These are phyloP conservation scores for Clistopyga incitator DNA, from an alignment of 2,888 invertebrate species.

Conservation along the genomic window DNA sequence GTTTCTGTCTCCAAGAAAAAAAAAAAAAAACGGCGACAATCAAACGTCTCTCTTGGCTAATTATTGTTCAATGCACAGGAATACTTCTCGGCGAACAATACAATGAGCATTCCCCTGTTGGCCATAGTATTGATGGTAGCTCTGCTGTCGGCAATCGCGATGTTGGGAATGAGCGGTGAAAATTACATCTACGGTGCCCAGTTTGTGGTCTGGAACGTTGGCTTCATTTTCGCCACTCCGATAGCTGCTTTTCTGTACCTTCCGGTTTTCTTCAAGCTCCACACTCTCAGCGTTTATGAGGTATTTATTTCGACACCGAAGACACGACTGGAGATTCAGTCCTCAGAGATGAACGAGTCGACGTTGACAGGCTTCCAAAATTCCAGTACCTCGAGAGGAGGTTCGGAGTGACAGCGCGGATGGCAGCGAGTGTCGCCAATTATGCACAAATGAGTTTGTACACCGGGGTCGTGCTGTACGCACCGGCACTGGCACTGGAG, in stretches of 20 bases:
- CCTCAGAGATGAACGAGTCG: too few species aligned
- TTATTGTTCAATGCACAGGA: constrained; percentile 85
- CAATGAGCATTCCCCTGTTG: constrained; percentile 92
- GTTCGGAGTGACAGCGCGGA: constrained; percentile 86
- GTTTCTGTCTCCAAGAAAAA: too few species aligned
- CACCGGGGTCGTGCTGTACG: constrained; percentile 87
- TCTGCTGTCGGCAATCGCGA: constrained; percentile 95
- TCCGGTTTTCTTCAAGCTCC: constrained; percentile 93
- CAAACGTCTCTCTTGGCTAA: constrained; percentile 20
- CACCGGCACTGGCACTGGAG: constrained; percentile 87
- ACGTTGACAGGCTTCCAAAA: neutral
- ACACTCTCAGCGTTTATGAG: constrained; percentile 94
- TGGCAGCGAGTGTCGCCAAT: constrained; percentile 86
- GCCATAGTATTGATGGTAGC: constrained; percentile 97
- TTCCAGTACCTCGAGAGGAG: constrained; percentile 87
- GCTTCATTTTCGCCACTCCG: constrained; percentile 91
- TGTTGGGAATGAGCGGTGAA: constrained; percentile 95
- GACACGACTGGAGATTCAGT: too few species aligned
- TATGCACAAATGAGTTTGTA: constrained; percentile 86
- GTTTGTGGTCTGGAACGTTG: constrained; percentile 91
- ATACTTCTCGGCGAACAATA: constrained; percentile 92
- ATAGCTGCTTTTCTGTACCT: constrained; percentile 91
- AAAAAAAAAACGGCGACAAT: neutral
- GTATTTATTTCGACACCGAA: constrained; percentile 80
- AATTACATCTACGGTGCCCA: constrained; percentile 93